Evolutionary conservation across 2,888 invertebrate species (phyloP), one percentile per base, ranked within the genome.

Genomic region (Amphimallon solstitiale): DNA sequence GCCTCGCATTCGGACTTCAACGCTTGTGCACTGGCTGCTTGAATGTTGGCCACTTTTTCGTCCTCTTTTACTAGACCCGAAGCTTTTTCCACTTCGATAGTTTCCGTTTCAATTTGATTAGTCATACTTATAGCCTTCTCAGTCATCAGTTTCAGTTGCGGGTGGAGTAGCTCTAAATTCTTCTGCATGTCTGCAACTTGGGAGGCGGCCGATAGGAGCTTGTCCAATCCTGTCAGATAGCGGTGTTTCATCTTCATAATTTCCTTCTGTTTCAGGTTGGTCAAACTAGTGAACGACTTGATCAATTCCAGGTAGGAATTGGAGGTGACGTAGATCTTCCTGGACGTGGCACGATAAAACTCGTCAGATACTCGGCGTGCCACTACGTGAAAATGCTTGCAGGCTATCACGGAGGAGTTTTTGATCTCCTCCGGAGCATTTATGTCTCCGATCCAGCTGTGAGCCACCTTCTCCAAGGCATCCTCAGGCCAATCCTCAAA

Each of bases 1-100:
- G 93, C 92, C 84, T 97, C 95, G 80, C 97, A 97, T 80, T 97
- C 97, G 71, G 86, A 86, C 82, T 95, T 95, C 23, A 97, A 83
- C 51, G 89, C 90, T 79, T 92, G 90, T 0, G 96, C 92, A 21
- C 90, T 89, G 35, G 92, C 91, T 0, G 96, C 96, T 83, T 96
- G 94, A 56, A 89, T 88, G 76, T 94, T 95, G 2, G 95, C 97
- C 7, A 92, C 88, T 78, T 91, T 90, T 84, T 97, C 96, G 78
- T 97, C 96, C 74, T 90, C 89, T 78, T 91, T 90, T 0, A 97
- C 95, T 75, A 91, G 85, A 56, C 88, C 87, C 0, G 93, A 91
- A 3, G 93, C 92, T 75, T 88, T 88, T 79, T 92, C 93, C 0
- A 95, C 95, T 64, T 89, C 89, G 6, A 84, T 83, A 4, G 92